Evolutionary conservation across 2,888 invertebrate genomes (phyloP).

Genomic region (Acanthosepion esculentum): DNA sequence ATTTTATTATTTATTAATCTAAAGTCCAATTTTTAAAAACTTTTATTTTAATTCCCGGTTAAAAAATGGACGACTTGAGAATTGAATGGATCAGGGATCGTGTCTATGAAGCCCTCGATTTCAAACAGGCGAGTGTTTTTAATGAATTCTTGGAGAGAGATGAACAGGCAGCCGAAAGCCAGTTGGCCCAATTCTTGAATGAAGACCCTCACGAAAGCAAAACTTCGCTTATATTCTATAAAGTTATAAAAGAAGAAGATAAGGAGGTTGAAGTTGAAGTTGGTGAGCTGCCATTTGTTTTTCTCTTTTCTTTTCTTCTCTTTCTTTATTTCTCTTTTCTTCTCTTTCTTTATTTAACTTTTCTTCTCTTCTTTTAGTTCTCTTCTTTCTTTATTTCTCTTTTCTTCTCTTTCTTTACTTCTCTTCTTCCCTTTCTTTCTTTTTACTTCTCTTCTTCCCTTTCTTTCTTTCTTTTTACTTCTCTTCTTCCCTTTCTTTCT

Average conservation of each 20-base stretch:
- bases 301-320: no score
- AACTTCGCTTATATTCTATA: slow-evolving; percentile 72
- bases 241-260: slow-evolving; percentile 73
- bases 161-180: slow-evolving; percentile 72
- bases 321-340: no score
- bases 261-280: slow-evolving; percentile 75
- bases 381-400: no score
- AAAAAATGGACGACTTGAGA: slow-evolving; percentile 74
- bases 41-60: background rate
- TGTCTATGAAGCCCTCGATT: slow-evolving; percentile 70
- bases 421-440: no score
- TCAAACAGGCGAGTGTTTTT: slow-evolving; percentile 71
- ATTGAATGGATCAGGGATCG: slow-evolving; percentile 74
- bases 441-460: no score
- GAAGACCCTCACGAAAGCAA: slow-evolving; percentile 73
- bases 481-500: no score
- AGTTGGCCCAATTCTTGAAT: slow-evolving; percentile 73
- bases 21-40: background rate
- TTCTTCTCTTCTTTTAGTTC: no score
- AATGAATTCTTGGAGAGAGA: slow-evolving; percentile 74
- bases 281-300: slow-evolving; percentile 62
- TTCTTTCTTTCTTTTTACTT: no score
- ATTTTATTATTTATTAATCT: background rate
- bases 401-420: no score
- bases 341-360: no score